Base-by-base conservation (phyloP, 2,113 vertebrate species). In the Lagopus muta region DNA sequence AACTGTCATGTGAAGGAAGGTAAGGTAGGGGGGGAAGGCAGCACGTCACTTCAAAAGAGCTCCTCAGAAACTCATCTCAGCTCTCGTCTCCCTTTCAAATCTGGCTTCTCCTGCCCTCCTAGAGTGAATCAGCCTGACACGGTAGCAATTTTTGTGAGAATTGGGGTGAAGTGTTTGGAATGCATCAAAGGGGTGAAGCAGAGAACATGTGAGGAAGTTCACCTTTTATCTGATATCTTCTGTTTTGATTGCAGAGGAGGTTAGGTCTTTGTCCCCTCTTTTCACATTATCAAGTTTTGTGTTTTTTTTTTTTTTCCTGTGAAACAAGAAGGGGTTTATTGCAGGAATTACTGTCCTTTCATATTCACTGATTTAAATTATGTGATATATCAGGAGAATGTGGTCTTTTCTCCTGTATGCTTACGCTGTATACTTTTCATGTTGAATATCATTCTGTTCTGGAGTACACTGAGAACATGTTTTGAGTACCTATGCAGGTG, bases 61-160 rank as follows among this genome's bases (percentile, higher is more conserved):
- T 93, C 43, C 54, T 88, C 82, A 93, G 94, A 96, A 93, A 83
- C 89, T 90, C 52, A n/a, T 64, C 64, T 92, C 85, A 93, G 58
- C 85, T 96, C 87, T 89, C 19, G 95, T 95, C 91, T 82, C 40
- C 70, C 84, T 96, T 96, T 97, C 89, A 97, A 94, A 97, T 96
- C 91, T 92, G 94, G 72, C 92, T 78, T 76, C 88, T 89, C 52
- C 82, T 95, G 88, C 89, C 78, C 90, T 93, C n/a, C 18, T 92
- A 73, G 86, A 95, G 91, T 96, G 96, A 97, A 96, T 96, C 93
- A 93, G 76, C 80, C 66, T 97, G 97, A 97, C 84, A 50, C 97
- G 95, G 97, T 92, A 97, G 94, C 86, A 91, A 30, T 88, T 96
- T 96, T 91, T 95, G 86, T 95, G 96, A 97, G 94, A 94, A 97